Percentiles rank a stretch among this genome's conserved stretches.
Evolutionary conservation across 2,888 invertebrate genomes (phyloP).

Genomic region (Acanthosoma haemorrhoidale): DNA sequence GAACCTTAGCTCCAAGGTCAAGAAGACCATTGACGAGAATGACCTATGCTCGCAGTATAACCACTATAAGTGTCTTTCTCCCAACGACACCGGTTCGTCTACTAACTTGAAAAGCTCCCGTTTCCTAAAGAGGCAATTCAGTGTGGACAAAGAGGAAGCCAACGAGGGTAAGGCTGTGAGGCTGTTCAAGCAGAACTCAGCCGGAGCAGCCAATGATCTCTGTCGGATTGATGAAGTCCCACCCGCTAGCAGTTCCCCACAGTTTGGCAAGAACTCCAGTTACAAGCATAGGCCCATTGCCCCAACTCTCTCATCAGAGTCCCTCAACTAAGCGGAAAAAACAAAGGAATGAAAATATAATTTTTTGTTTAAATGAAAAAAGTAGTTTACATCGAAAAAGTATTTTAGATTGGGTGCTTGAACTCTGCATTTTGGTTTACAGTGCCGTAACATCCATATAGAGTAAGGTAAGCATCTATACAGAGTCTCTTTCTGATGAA

Average conservation of each 20-base stretch:
- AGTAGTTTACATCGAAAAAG: too few species aligned
- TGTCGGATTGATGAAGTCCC: slow-evolving; percentile 61
- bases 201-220: slow-evolving; percentile 61
- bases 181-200: slow-evolving; percentile 62
- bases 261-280: slow-evolving; percentile 24
- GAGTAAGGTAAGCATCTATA: too few species aligned
- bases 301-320: slow-evolving; percentile 35
- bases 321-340: slow-evolving; percentile 29
- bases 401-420: too few species aligned
- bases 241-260: slow-evolving; percentile 16
- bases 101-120: slow-evolving; percentile 36
- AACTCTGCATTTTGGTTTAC: too few species aligned
- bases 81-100: slow-evolving; percentile 25
- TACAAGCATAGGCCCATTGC: slow-evolving; percentile 39
- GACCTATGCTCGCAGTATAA: slow-evolving; percentile 70
- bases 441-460: too few species aligned
- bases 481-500: too few species aligned
- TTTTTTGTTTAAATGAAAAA: too few species aligned
- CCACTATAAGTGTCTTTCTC: slow-evolving; percentile 54
- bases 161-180: slow-evolving; percentile 40
- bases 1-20: slow-evolving; percentile 36
- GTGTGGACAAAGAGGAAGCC: slow-evolving; percentile 60
- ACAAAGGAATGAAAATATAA: too few species aligned
- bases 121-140: slow-evolving; percentile 61
- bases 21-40: slow-evolving; percentile 49